Evolutionary conservation across 2,888 invertebrate species (phyloP), one percentile per base, ranked within the genome.

Genomic region (Melipona beecheii): DNA sequence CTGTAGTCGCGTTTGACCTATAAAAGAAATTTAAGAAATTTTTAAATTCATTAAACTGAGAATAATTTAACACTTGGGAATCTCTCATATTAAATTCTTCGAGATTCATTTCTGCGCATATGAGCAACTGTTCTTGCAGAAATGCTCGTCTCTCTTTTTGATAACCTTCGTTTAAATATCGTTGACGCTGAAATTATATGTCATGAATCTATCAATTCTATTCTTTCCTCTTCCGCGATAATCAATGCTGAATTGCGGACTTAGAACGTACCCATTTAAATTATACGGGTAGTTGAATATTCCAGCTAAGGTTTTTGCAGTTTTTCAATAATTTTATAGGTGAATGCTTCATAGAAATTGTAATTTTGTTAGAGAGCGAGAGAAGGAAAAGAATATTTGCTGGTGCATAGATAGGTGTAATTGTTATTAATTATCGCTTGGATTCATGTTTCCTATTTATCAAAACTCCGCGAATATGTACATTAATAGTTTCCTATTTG

Each of bases 171-270:
- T 70, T 78, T 56, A 72, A 56, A 76, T 80, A 77, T 78, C 79
- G 87, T 75, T 75, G 78, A 87, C 70, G 82, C 70, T 75, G 76
- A 86, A 87, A 87, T 87, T 84, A 87, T 70, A 84, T 36, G 76
- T 36, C 64, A 62, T 27, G 78, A 66, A 78, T 87, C 86, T 76
- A 78, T 87, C 78, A 79, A 84, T 86, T 87, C 49, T 21, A 64
- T 69, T 69, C 65, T 70, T 76, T 72, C 66, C 76, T 62, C 78
- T 82, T 86, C 84, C 88, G 82, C 56, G 75, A 84, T 76, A 56
- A 65, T 79, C 73, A 71, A 56, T 54, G 56, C 72, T 49, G 62
- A 75, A 66, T 82, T n/a, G 66, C 54, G n/a, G 76, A 56, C 21
- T 21, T n/a, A 52, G 36, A 69, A 58, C 17, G 6, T 52, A 15